These are phyloP conservation scores for Diorhabda carinulata DNA, from an alignment of 1,140 invertebrate species.

Conservation along the genomic window DNA sequence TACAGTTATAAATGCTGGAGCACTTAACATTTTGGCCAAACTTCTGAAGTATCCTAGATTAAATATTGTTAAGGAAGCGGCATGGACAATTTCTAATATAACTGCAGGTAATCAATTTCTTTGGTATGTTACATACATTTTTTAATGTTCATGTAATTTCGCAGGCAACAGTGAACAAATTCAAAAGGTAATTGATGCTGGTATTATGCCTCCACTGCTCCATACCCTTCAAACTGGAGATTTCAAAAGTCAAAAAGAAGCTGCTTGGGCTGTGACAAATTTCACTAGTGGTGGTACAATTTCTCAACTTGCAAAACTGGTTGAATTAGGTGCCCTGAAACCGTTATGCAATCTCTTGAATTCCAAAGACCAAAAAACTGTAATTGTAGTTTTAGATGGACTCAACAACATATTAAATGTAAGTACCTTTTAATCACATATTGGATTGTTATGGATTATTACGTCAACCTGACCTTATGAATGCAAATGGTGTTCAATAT, in stretches of 20 bases:
- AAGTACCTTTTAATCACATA: slow-evolving; percentile 9
- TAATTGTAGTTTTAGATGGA: slow-evolving; percentile 89
- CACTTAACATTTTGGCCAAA: slow-evolving; percentile 64
- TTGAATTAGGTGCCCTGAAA: slow-evolving; percentile 82
- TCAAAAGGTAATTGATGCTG: slow-evolving; percentile 94
- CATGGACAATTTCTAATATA: slow-evolving; percentile 98
- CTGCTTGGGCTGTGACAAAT: slow-evolving; percentile 98
- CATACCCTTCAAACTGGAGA: slow-evolving; percentile 89
- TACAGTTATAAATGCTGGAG: slow-evolving; percentile 76
- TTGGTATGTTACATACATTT: background rate
- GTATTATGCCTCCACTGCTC: slow-evolving; percentile 66
- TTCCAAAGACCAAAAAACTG: slow-evolving; percentile 77
- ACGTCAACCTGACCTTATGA: too few species aligned
- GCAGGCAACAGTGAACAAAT: slow-evolving; percentile 97
- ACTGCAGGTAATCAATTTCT: slow-evolving; percentile 70
- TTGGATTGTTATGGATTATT: too few species aligned
- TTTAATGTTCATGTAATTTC: slow-evolving; percentile 50
- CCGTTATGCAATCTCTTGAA: slow-evolving; percentile 86
- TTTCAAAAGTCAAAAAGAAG: slow-evolving; percentile 99
- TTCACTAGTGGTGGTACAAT: slow-evolving; percentile 94
- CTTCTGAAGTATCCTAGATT: slow-evolving; percentile 65
- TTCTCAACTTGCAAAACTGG: slow-evolving; percentile 83
- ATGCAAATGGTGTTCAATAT: too few species aligned
- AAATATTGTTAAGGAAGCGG: slow-evolving; percentile 87
- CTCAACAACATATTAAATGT: slow-evolving; percentile 78